These are phyloP conservation scores for Bembecia ichneumoniformis DNA, from an alignment of 2,888 invertebrate species.

Conservation along the genomic window DNA sequence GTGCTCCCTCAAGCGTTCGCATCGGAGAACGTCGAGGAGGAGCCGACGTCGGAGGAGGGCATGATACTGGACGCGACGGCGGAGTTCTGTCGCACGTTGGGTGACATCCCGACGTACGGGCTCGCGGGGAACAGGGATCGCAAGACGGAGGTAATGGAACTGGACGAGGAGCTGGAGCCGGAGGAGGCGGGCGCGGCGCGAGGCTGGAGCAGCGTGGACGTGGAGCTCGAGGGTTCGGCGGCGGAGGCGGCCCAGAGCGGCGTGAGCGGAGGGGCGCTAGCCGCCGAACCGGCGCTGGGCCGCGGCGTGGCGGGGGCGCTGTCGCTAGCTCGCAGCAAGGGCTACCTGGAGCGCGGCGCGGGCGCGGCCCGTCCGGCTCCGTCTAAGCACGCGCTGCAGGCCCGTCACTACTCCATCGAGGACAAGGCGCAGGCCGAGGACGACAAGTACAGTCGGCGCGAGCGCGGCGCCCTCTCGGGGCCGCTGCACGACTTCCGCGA, in stretches of 20 bases:
- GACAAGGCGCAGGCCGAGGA: conserved; percentile 82
- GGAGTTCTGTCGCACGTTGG: conserved; percentile 95
- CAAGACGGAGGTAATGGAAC: conserved; percentile 72
- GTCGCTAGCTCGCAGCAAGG: conserved; percentile 92
- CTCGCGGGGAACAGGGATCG: conserved; percentile 91
- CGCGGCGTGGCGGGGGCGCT: conserved; percentile 94
- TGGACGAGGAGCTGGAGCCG: conserved; percentile 41
- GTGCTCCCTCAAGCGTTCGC: not conserved
- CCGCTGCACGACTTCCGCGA: conserved; percentile 94
- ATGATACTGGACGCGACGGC: conserved; percentile 94
- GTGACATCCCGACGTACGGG: conserved; percentile 86
- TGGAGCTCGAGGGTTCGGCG: conserved; percentile 48
- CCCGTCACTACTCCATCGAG: conserved; percentile 9
- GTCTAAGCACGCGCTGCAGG: conserved; percentile 5
- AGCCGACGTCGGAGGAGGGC: conserved; percentile 54
- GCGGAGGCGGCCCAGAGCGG: conserved; percentile 25
- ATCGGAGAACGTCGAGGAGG: conserved; percentile 27
- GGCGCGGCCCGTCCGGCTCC: conserved; percentile 63
- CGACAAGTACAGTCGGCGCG: conserved; percentile 81
- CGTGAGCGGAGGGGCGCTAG: conserved; percentile 74
- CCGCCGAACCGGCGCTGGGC: conserved; percentile 93
- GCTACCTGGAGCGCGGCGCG: conserved; percentile 90
- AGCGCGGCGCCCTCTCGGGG: conserved; percentile 81
- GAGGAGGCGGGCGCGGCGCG: conserved; percentile 68
- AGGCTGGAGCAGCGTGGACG: conserved; percentile 89